Evolutionary conservation across 2,113 vertebrate species (phyloP).

Genomic region (Ammodytes marinus): DNA sequence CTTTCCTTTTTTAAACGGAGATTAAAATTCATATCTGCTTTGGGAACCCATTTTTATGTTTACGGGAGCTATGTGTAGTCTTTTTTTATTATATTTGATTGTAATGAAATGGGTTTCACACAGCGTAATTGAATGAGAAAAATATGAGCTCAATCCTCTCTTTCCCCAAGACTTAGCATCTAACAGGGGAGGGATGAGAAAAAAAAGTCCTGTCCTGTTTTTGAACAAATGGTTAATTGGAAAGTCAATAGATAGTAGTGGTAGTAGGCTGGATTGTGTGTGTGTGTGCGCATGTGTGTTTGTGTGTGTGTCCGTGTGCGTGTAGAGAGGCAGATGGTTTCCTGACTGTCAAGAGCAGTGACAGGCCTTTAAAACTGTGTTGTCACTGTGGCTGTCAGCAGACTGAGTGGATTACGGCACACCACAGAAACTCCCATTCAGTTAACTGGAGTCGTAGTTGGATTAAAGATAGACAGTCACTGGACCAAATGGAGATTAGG

Average conservation of each 20-base stretch:
- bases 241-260: constrained; percentile 4
- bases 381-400: constrained; percentile 67
- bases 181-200: constrained; percentile 16
- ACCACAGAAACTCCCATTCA: constrained; percentile 51
- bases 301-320: constrained; percentile 1
- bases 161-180: constrained; percentile 34
- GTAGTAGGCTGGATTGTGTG: constrained; percentile 12
- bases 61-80: constrained; percentile 34
- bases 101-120: constrained; percentile 58
- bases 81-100: constrained; percentile 54
- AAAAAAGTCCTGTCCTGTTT: constrained; percentile 34
- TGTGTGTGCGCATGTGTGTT: not conserved
- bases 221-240: constrained; percentile 56
- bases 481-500: constrained; percentile 69
- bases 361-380: constrained; percentile 39
- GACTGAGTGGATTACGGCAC: constrained; percentile 73
- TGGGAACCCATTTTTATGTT: constrained; percentile 44
- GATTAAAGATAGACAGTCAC: constrained; percentile 70
- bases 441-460: constrained; percentile 61
- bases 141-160: constrained; percentile 38
- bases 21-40: constrained; percentile 51
- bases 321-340: constrained; percentile 56
- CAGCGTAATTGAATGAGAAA: constrained; percentile 51
- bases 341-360: constrained; percentile 42
- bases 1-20: constrained; percentile 48